phyloP scores from a whole-genome alignment of 2,797 vertebrate species.

The Poecile montanus region DNA sequence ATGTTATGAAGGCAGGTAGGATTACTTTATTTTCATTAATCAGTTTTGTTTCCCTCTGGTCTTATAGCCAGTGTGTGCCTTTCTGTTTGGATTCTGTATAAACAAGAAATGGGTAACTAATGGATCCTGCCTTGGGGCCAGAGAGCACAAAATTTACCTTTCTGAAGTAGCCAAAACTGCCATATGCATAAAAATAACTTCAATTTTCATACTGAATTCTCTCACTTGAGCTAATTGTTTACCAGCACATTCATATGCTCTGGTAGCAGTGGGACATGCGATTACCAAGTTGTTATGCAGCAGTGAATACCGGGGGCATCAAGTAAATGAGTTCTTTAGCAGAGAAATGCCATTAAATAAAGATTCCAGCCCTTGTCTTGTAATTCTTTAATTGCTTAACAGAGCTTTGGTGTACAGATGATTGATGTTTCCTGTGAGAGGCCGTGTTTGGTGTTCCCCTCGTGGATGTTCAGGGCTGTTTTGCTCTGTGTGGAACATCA shows the following conservation, averaged over 20 bases:
- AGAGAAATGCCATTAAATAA: constrained; percentile 1
- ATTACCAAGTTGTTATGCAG: neutral
- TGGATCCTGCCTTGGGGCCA: neutral
- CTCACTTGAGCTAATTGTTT: neutral
- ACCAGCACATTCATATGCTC: neutral
- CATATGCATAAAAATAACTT: neutral
- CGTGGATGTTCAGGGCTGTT: neutral
- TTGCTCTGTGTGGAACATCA: neutral
- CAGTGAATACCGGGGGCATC: neutral
- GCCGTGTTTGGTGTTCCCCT: neutral
- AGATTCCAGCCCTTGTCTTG: neutral
- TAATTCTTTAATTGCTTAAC: neutral
- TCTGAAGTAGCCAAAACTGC: neutral
- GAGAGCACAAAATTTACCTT: neutral
- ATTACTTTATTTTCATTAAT: constrained; percentile 17
- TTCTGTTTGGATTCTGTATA: neutral
- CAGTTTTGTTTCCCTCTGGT: neutral
- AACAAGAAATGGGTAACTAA: neutral
- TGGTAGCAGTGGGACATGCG: neutral
- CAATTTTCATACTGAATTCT: neutral
- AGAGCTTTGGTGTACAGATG: neutral
- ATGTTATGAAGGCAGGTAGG: neutral
- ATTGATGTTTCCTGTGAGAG: neutral
- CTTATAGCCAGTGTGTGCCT: neutral
- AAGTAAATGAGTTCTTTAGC: neutral